phyloP scores from a whole-genome alignment of 2,797 vertebrate species.

The Macropus fuliginosus region DNA sequence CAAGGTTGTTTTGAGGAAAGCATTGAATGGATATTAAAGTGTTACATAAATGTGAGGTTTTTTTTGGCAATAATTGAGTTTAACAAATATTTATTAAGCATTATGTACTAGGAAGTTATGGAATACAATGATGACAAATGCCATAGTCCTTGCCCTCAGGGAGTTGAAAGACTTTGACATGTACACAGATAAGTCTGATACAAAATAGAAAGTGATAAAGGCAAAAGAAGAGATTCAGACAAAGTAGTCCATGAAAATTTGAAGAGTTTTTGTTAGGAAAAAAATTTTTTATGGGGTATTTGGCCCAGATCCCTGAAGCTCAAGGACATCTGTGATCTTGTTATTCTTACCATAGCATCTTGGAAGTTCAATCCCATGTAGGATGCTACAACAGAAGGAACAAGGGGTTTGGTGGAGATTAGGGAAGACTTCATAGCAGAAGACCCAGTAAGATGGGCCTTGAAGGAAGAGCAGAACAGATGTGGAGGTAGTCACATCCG shows the following conservation, averaged over 20 bases:
- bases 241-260: not conserved
- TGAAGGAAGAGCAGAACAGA: not conserved
- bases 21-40: not conserved
- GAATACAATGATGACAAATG: not conserved
- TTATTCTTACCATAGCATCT: not conserved
- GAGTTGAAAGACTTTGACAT: not conserved
- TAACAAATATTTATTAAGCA: not conserved
- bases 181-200: not conserved
- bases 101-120: not conserved
- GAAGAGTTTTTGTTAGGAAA: not conserved
- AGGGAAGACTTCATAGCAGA: not conserved
- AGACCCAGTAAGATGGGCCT: not conserved
- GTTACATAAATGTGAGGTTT: not conserved
- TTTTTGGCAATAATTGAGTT: not conserved
- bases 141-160: not conserved
- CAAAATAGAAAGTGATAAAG: not conserved
- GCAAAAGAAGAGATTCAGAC: not conserved
- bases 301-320: not conserved
- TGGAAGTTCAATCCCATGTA: not conserved
- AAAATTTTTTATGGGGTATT: not conserved
- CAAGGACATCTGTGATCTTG: not conserved
- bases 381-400: not conserved
- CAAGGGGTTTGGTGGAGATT: not conserved
- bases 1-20: not conserved
- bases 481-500: not conserved